Conservation (phyloP, 2,113 vertebrate species). For the Psittacus erithacus region DNA sequence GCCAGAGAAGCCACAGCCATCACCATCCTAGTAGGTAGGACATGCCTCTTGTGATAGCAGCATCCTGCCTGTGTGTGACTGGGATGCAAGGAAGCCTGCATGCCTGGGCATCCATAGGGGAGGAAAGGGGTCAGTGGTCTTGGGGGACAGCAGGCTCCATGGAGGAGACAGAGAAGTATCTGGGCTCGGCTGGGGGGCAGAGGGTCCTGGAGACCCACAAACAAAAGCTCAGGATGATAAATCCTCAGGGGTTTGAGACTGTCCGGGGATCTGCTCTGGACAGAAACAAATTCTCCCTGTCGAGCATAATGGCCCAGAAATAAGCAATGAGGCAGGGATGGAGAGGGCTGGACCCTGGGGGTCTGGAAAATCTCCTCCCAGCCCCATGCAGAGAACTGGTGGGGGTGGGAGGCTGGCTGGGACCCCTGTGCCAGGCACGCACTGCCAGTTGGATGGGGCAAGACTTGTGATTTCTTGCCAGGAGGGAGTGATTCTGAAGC, state of each 20-base stretch:
- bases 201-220: slow-evolving; percentile 42
- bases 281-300: slow-evolving; percentile 58
- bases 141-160: not conserved
- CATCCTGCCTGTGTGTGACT: not conserved
- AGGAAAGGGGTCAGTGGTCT: not conserved
- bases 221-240: slow-evolving; percentile 63
- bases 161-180: not conserved
- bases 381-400: accelerated
- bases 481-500: accelerated
- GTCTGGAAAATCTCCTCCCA: slow-evolving; percentile 39
- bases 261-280: not conserved
- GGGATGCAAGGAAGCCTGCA: not conserved
- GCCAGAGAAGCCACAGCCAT: not conserved
- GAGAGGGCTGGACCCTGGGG: not conserved
- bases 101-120: not conserved
- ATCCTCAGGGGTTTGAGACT: slow-evolving; percentile 32
- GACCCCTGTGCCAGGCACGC: not conserved
- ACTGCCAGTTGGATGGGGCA: not conserved
- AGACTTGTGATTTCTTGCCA: not conserved
- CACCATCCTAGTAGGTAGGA: not conserved
- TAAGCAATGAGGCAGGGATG: slow-evolving; percentile 17
- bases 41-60: not conserved
- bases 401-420: not conserved
- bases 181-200: not conserved
- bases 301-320: slow-evolving; percentile 42